These are phyloP conservation scores for Chrysina gloriosa DNA, from an alignment of 2,888 invertebrate species.

Conservation along the genomic window DNA sequence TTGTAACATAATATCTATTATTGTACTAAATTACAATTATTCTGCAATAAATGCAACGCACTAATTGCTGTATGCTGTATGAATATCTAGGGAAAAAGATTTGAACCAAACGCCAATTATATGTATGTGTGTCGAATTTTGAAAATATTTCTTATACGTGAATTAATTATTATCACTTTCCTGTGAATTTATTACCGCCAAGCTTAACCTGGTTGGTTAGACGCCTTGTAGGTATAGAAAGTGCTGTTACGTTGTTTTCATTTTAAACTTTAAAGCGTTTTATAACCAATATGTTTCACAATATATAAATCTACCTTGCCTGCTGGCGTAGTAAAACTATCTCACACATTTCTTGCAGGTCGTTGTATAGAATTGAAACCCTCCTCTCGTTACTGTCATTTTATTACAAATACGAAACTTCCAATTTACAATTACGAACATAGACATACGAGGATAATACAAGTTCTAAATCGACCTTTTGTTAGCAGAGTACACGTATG, in stretches of 20 bases:
- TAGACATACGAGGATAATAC: too few species aligned
- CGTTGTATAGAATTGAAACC: too few species aligned
- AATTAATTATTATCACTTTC: too few species aligned
- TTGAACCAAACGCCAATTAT: background rate
- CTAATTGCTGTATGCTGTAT: background rate
- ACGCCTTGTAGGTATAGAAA: background rate
- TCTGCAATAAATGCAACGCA: too few species aligned
- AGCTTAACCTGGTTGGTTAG: background rate
- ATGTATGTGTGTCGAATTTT: background rate
- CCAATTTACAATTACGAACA: too few species aligned
- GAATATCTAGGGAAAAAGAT: background rate
- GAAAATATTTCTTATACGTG: background rate
- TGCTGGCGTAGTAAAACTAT: background rate
- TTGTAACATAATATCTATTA: too few species aligned
- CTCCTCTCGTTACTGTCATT: too few species aligned
- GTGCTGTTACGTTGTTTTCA: conserved; percentile 13
- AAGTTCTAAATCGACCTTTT: too few species aligned
- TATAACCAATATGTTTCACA: conserved; percentile 21
- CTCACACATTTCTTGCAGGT: too few species aligned
- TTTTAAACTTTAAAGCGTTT: conserved; percentile 17
- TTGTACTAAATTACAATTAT: too few species aligned
- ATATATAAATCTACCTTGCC: background rate
- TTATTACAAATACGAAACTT: too few species aligned
- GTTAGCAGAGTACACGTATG: too few species aligned
- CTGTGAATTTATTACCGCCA: background rate